Base-by-base conservation (phyloP, 2,888 invertebrate species). In the Esperia sulphurella region DNA sequence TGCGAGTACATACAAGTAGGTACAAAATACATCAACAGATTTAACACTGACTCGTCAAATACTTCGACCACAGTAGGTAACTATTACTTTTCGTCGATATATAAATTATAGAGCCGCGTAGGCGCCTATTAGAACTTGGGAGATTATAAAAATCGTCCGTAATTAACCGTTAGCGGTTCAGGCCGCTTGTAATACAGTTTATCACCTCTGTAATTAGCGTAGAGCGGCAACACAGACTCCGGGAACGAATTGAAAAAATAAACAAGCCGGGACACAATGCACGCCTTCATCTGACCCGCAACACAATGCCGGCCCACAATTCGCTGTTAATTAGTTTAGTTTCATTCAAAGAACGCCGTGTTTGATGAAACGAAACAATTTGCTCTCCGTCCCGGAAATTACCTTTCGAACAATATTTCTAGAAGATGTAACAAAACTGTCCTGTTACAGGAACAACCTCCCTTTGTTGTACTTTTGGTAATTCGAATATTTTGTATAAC, bases 241-340 rank as follows among this genome's bases (percentile, higher is more conserved):
- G 57, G 54, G 75, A 78, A 77, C 60, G 60, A 75, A 83, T 79
- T 75, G 70, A 72, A 84, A 80, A 78, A 77, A 79, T 75, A 83
- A 85, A 87, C 83, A 83, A 21, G 57, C 56, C 62, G 57, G 65
- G 61, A 69, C 59, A 87, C 83, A 88, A 87, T 78, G 87, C 75
- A 67, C 63, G 71, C 75, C 73, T 85, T 86, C 76, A 82, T 80
- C 70, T 69, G 75, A 80, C 71, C 76, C 63, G 70, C 61, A 67
- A 75, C 66, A 83, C 80, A 84, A 83, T 77, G 66, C 74, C 77
- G 77, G 69, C 75, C 75, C 69, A 81, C 78, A 79, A 79, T 82
- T 76, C 66, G 67, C 71, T 60, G 78, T 74, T 86, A 84, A 86
- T 87, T 87, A 77, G 71, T 72, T 65, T 63, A 53, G 68, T 71